phyloP scores from a whole-genome alignment of 2,797 vertebrate species.

The Mionectes olivaceus region DNA sequence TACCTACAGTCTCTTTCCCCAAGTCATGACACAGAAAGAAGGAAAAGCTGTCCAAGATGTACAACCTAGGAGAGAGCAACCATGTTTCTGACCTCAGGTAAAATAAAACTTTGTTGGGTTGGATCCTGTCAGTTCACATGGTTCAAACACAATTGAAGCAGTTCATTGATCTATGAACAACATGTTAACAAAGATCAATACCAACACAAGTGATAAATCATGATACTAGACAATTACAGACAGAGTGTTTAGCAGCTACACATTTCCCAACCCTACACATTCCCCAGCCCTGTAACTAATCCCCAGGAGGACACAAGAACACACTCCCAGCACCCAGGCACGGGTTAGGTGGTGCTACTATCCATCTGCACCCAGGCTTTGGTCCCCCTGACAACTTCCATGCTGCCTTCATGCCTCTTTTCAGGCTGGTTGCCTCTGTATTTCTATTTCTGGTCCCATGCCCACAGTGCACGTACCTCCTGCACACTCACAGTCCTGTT shows the following conservation, averaged over 20 bases:
- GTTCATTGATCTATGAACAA: neutral
- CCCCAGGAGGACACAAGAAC: neutral
- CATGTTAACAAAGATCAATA: neutral
- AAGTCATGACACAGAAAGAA: neutral
- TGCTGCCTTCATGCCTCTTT: neutral
- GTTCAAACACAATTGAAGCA: neutral
- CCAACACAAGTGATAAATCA: neutral
- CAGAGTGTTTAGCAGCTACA: fast-evolving
- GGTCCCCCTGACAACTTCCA: fast-evolving
- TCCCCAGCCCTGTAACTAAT: neutral
- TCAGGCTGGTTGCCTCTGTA: fast-evolving
- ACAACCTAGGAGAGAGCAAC: neutral
- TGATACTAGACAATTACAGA: neutral
- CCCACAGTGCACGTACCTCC: fast-evolving
- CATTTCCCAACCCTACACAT: fast-evolving
- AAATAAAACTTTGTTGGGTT: neutral
- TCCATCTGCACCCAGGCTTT: fast-evolving
- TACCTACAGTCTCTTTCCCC: neutral
- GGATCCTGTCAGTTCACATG: neutral
- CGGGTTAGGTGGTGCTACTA: neutral
- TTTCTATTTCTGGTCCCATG: neutral
- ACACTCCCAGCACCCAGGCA: fast-evolving
- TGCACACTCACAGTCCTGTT: fast-evolving
- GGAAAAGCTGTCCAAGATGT: neutral
- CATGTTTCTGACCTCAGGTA: neutral